Conservation (phyloP, 2,797 vertebrate species). For the Hypotaenidia okinawae region DNA sequence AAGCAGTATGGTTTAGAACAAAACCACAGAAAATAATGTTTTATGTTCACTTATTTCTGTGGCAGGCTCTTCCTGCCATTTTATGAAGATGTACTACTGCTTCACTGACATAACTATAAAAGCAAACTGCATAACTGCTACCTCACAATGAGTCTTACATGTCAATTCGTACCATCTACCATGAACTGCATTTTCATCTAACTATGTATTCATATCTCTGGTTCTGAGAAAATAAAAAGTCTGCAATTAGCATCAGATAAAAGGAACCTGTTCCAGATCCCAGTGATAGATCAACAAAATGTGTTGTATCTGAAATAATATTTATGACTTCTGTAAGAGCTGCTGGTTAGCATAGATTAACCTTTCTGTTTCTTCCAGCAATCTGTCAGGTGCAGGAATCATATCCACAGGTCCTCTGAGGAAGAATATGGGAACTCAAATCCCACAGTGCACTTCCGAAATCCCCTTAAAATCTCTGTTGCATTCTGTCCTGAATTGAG, state of each 20-base stretch:
- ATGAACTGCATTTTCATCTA: neutral
- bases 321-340: neutral
- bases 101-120: neutral
- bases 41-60: neutral
- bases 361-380: neutral
- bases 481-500: neutral
- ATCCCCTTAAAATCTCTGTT: accelerated
- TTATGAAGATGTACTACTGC: neutral
- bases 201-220: neutral
- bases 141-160: neutral
- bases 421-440: neutral
- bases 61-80: neutral
- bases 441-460: neutral
- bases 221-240: neutral
- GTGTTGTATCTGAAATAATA: neutral
- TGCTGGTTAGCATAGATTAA: neutral
- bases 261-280: neutral
- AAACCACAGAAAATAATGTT: neutral
- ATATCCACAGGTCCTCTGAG: neutral
- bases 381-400: neutral
- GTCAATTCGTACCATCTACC: neutral
- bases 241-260: neutral
- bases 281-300: neutral
- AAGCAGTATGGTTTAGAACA: neutral
- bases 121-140: neutral